Percentiles rank a stretch among this genome's conserved stretches.
These are phyloP conservation scores for Bombus sylvicola DNA, from an alignment of 1,140 invertebrate species.

Conservation along the genomic window DNA sequence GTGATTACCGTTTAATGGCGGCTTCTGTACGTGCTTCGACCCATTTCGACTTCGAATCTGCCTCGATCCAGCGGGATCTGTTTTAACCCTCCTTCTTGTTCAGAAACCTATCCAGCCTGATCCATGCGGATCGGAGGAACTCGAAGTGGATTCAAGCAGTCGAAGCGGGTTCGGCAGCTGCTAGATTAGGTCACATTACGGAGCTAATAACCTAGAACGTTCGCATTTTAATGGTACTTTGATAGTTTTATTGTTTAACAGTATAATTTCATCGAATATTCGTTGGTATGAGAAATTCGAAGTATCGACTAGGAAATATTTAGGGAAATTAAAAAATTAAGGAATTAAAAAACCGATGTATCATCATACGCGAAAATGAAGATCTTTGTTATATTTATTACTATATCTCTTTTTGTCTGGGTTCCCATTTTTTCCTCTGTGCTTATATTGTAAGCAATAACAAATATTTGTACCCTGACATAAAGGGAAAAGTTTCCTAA, in stretches of 20 bases:
- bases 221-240: slow-evolving; percentile 3
- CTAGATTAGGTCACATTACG: slow-evolving; percentile 27
- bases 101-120: slow-evolving; percentile 34
- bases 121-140: slow-evolving; percentile 31
- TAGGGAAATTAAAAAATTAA: neutral
- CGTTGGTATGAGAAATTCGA: too few species aligned
- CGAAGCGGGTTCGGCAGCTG: neutral
- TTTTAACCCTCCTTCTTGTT: slow-evolving; percentile 27
- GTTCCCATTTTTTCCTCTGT: neutral
- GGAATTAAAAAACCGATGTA: neutral
- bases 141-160: slow-evolving; percentile 12
- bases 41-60: slow-evolving; percentile 14
- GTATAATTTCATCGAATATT: too few species aligned
- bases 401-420: neutral
- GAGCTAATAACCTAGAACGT: neutral
- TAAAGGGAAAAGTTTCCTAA: neutral
- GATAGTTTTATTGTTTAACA: neutral
- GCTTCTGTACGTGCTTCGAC: neutral
- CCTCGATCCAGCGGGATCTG: slow-evolving; percentile 19
- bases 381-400: neutral
- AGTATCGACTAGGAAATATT: neutral
- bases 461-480: neutral
- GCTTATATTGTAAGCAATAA: neutral
- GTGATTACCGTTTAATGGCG: slow-evolving; percentile 38
- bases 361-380: neutral